Evolutionary conservation across 2,797 vertebrate genomes (phyloP).

Genomic region (Tapera naevia): DNA sequence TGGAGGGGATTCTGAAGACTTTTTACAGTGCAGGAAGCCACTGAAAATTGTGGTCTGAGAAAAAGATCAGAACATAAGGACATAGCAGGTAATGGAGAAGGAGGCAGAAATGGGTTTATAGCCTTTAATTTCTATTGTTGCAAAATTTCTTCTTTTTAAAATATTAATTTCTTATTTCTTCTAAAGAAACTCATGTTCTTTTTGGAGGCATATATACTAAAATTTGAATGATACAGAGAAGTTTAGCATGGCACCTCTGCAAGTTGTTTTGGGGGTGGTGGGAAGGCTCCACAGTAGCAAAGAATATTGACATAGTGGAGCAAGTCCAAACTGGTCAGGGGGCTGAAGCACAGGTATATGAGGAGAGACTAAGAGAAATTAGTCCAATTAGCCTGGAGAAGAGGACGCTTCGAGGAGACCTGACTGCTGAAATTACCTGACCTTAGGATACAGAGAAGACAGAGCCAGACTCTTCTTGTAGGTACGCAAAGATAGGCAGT

Average conservation of each 20-base stretch:
- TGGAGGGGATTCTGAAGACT: background rate
- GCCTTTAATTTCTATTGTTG: background rate
- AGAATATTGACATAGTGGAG: background rate
- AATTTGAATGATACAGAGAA: background rate
- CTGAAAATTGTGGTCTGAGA: background rate
- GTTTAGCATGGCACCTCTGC: background rate
- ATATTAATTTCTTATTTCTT: background rate
- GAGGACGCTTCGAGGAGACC: background rate
- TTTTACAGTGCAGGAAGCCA: background rate
- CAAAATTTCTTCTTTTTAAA: background rate
- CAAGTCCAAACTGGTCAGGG: background rate
- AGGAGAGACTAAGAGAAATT: background rate
- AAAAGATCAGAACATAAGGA: background rate
- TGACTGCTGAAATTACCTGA: background rate
- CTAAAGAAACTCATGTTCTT: background rate
- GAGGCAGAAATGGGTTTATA: background rate
- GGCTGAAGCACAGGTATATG: background rate
- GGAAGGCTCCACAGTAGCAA: background rate
- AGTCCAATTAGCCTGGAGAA: background rate
- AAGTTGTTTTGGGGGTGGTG: background rate
- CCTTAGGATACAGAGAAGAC: background rate
- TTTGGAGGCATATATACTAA: background rate
- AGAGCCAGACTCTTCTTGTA: background rate
- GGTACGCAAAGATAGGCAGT: background rate
- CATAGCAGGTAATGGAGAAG: background rate